phyloP scores from a whole-genome alignment of 1,140 invertebrate species.

The Cotesia typhae region DNA sequence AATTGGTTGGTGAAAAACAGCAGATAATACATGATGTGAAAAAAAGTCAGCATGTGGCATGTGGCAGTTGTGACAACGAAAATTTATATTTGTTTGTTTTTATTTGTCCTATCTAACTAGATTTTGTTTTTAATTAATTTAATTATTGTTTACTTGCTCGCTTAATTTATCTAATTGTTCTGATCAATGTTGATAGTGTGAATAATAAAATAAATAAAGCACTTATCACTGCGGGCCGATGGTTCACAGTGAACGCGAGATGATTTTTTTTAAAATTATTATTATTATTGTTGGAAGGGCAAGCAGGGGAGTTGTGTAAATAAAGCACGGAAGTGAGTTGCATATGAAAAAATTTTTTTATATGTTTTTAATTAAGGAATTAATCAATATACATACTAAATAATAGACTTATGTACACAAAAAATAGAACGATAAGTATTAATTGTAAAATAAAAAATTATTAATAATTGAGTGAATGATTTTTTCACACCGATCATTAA shows the following conservation, averaged over 20 bases:
- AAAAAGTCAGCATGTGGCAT: conserved; percentile 13
- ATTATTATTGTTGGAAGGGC: conserved; percentile 30
- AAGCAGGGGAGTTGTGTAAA: conserved; percentile 56
- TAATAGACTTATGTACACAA: conserved; percentile 61
- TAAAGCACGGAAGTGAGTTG: conserved; percentile 61
- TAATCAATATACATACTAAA: conserved; percentile 58
- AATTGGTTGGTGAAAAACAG: conserved; percentile 31
- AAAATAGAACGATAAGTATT: conserved; percentile 51
- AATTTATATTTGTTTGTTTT: conserved; percentile 13
- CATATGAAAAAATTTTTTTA: conserved; percentile 48
- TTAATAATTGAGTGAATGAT: conserved; percentile 31
- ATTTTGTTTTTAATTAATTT: conserved; percentile 12
- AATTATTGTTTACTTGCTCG: conserved; percentile 2
- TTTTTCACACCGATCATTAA: no score
- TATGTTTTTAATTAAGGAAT: conserved; percentile 58
- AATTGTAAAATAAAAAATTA: conserved; percentile 42
- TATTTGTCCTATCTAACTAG: not conserved
- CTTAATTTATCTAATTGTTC: conserved; percentile 4
- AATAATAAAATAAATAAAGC: conserved; percentile 2
- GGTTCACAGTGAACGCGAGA: no score
- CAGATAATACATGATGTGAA: conserved; percentile 32
- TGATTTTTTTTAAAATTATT: not conserved
- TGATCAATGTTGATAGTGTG: conserved; percentile 9
- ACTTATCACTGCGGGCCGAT: no score
- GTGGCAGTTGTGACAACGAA: not conserved